Percentiles rank a stretch among this genome's conserved stretches.
Conservation (phyloP, 2,888 invertebrate genomes). For the Trilocha varians region DNA sequence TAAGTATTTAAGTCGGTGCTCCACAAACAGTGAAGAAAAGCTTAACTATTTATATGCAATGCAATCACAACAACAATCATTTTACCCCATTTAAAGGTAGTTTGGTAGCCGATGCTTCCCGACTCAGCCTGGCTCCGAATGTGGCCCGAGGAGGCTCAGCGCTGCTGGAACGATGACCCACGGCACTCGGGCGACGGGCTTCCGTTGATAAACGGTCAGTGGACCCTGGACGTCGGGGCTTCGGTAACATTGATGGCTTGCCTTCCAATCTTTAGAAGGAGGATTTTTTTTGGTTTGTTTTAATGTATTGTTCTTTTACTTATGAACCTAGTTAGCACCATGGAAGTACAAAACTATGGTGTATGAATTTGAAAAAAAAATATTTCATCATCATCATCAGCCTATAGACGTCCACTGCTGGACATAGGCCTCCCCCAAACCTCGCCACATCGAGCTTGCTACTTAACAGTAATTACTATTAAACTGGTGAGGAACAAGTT, state of each 20-base stretch:
- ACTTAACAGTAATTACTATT: too few relatives aligned
- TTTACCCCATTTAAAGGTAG: constrained; percentile 37
- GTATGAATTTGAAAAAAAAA: neutral
- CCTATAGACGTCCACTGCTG: too few relatives aligned
- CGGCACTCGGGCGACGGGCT: constrained; percentile 39
- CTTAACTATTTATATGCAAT: too few relatives aligned
- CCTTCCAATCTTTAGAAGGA: constrained; percentile 33
- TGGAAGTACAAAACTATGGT: too few relatives aligned
- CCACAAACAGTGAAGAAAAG: too few relatives aligned
- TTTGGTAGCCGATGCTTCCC: constrained; percentile 55
- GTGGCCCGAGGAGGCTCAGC: constrained; percentile 48
- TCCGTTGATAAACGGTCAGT: constrained; percentile 52
- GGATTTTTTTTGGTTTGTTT: neutral
- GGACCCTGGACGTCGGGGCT: constrained; percentile 46
- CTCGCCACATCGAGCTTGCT: too few relatives aligned
- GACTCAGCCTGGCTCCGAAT: constrained; percentile 34
- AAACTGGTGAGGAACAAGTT: too few relatives aligned
- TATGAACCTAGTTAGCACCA: neutral
- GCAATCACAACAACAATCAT: neutral
- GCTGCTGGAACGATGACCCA: constrained; percentile 49
- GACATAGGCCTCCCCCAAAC: too few relatives aligned
- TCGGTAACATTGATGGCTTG: constrained; percentile 51
- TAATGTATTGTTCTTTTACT: neutral
- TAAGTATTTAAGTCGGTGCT: neutral
- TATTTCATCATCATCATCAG: too few relatives aligned